Evolutionary conservation across 1,140 invertebrate species (phyloP), one percentile per base, ranked within the genome.

Genomic region (Drosophila kohkoa): DNA sequence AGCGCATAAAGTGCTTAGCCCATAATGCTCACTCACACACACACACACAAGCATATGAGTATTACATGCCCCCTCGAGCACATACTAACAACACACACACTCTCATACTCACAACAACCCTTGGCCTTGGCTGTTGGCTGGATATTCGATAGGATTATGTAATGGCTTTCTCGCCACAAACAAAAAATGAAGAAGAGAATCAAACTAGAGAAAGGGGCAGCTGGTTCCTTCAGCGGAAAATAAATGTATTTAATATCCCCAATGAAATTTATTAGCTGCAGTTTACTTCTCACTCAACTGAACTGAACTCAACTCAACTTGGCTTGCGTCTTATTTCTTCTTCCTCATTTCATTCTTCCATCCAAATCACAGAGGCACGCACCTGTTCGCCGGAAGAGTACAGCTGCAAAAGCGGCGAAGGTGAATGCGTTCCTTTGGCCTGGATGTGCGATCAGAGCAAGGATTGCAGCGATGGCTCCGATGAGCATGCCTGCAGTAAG

Each of bases 401-500:
- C 93, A 96, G 96, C 8, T 98, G 97, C 92, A 95, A 96, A 76
- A 95, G 95, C 38, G 94, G 94, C 71, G 94, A 94, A 62, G 96
- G 96, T 51, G 96, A 97, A 93, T 98, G 97, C 92, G 96, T 98
- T 68, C 96, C 97, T 59, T 94, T 97, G 78, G 96, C 96, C 41
- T 98, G 97, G 97, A 97, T 98, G 94, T 99, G 98, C 92, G 97
- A 98, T 93, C 96, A 96, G 90, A 96, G 96, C 91, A 92, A 94
- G 32, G 98, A 98, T 94, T 98, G 98, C 94, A 95, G 95, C 60
- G 97, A 98, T 93, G 96, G 95, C 78, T 97, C 97, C 75, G 98
- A 99, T 93, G 97, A 98, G 92, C 95, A 95, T 93, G 95, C 95
- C 93, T 97, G 97, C 95, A 97, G 97, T 98, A 97, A 97, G 96